Evolutionary conservation across 1,140 invertebrate genomes (phyloP).

Genomic region (Drosophila sp.): DNA sequence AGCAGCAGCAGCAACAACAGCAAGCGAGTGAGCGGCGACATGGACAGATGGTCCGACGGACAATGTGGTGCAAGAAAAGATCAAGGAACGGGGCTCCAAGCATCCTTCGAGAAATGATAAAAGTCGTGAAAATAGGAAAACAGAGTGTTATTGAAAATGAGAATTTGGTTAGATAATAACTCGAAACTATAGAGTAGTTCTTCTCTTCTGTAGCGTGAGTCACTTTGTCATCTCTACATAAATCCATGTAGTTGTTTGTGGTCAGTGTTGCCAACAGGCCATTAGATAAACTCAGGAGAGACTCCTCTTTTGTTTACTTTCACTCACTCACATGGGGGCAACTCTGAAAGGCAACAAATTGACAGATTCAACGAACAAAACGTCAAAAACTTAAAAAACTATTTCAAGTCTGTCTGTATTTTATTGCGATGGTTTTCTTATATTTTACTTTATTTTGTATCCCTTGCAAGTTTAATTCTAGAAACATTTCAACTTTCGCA

Average conservation of each 20-base stretch:
- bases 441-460: conserved; percentile 45
- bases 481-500: conserved; percentile 71
- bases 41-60: conserved; percentile 40
- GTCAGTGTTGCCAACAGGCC: not conserved
- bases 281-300: not conserved
- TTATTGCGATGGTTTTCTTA: conserved; percentile 36
- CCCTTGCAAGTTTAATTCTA: conserved; percentile 55
- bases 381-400: conserved; percentile 64
- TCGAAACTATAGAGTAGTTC: not conserved
- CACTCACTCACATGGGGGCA: conserved; percentile 37
- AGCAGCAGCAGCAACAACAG: conserved; percentile 14
- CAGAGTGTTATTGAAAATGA: not conserved
- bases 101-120: not conserved
- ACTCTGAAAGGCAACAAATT: conserved; percentile 60
- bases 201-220: not conserved
- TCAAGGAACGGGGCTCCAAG: conserved; percentile 20
- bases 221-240: not conserved
- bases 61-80: conserved; percentile 30
- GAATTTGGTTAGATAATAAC: not conserved
- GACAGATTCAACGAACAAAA: conserved; percentile 61
- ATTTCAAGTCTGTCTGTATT: conserved; percentile 63
- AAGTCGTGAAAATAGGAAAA: not conserved
- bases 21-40: conserved; percentile 36
- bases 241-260: not conserved
- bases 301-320: conserved; percentile 15